Evolutionary conservation across 2,888 invertebrate species (phyloP).

Genomic region (Labia minor): DNA sequence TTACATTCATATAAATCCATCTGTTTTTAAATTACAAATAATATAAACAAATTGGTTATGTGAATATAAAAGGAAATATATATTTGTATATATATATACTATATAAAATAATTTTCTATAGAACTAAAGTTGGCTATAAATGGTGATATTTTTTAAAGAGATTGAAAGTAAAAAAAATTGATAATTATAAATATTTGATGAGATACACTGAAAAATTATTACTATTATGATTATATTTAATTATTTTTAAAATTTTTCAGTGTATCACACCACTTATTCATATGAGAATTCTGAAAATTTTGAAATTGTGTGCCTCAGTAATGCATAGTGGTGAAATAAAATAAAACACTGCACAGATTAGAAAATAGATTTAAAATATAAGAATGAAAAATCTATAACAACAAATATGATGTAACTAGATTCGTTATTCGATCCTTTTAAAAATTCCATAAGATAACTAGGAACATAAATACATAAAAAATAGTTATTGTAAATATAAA

Average conservation of each 20-base stretch:
- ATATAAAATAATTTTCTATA: background rate
- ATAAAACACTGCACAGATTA: background rate
- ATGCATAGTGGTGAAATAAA: background rate
- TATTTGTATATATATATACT: no score
- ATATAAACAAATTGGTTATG: no score
- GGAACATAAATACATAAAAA: background rate
- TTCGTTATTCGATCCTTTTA: constrained; percentile 3
- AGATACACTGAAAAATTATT: no score
- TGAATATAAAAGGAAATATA: no score
- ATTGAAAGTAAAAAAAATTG: background rate
- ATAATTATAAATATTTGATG: background rate
- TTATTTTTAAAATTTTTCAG: background rate
- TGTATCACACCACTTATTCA: background rate
- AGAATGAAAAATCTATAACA: background rate
- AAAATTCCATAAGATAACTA: background rate
- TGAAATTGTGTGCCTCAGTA: constrained; percentile 2
- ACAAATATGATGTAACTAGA: background rate
- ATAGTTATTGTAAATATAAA: background rate
- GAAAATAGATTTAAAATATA: background rate
- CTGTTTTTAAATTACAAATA: no score
- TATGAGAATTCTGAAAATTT: background rate
- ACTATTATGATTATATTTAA: no score
- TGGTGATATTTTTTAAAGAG: constrained; percentile 3
- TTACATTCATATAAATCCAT: no score
- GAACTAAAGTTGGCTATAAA: constrained; percentile 8